Conservation (phyloP, 1,140 invertebrate species). For the Cotesia typhae region DNA sequence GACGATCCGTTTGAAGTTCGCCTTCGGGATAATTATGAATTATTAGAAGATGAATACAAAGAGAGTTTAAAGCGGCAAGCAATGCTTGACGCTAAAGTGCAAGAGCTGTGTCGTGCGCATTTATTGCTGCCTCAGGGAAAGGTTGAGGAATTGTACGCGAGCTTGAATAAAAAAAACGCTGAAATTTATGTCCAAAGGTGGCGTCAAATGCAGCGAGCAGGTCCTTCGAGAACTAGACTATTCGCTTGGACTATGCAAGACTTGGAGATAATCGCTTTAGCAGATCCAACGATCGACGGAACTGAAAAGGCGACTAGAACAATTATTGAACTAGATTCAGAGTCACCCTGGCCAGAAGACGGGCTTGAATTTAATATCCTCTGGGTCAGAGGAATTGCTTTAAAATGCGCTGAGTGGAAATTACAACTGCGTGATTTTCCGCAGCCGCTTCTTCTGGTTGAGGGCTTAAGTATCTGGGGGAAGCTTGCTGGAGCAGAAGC, state of each 20-base stretch:
- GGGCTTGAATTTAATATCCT: conserved; percentile 89
- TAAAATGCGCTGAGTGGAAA: conserved; percentile 85
- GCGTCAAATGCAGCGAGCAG: conserved; percentile 78
- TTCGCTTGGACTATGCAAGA: conserved; percentile 84
- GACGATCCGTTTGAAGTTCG: conserved; percentile 99
- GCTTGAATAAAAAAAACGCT: conserved; percentile 87
- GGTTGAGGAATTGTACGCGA: conserved; percentile 89
- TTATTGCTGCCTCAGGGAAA: conserved; percentile 84
- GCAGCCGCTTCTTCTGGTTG: conserved; percentile 86
- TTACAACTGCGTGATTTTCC: conserved; percentile 95
- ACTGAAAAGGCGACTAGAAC: conserved; percentile 77
- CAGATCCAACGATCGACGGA: conserved; percentile 87
- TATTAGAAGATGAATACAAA: conserved; percentile 95
- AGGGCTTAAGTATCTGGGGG: conserved; percentile 87
- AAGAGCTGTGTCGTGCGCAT: conserved; percentile 81
- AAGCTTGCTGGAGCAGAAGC: conserved; percentile 90
- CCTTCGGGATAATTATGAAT: conserved; percentile 93
- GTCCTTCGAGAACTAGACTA: conserved; percentile 77
- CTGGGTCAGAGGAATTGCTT: conserved; percentile 88
- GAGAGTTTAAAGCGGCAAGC: conserved; percentile 92
- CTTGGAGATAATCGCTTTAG: conserved; percentile 83
- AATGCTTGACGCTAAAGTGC: conserved; percentile 89
- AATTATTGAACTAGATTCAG: conserved; percentile 83
- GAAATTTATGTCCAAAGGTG: conserved; percentile 95
- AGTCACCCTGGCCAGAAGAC: conserved; percentile 91